Percentiles rank a stretch among this genome's conserved stretches.
These are phyloP conservation scores for Cryptotis parvus DNA, from an alignment of 2,113 vertebrate species.

Conservation along the genomic window DNA sequence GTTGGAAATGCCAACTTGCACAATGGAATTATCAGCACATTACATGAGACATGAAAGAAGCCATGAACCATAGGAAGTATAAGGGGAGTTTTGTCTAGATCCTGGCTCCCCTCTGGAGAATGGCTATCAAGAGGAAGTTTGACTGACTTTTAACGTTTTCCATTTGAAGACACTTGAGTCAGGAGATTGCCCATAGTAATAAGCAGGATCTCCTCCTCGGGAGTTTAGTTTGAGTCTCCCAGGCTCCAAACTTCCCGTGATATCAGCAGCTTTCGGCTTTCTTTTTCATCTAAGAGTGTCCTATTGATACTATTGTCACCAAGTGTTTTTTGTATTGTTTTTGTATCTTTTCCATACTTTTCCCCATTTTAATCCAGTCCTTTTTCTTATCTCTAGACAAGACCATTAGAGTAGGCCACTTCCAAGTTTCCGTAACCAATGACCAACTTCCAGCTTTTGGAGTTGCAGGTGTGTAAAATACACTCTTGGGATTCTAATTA, in stretches of 20 bases:
- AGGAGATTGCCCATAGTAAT: neutral
- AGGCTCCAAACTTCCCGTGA: neutral
- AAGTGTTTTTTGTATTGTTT: neutral
- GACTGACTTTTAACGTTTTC: neutral
- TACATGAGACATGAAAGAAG: slow-evolving; percentile 59
- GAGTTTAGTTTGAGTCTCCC: neutral
- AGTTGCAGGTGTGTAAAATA: neutral
- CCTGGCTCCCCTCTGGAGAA: neutral
- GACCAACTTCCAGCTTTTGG: neutral
- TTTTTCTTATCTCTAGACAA: too few species aligned
- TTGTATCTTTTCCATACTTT: neutral
- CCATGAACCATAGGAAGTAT: neutral
- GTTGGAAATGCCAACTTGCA: slow-evolving; percentile 69
- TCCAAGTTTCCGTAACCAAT: neutral
- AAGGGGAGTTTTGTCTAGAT: neutral
- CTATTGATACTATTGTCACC: too few species aligned
- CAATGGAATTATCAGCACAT: slow-evolving; percentile 73
- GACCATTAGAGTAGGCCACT: neutral
- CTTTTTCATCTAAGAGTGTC: neutral
- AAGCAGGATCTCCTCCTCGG: neutral
- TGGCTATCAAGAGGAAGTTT: neutral
- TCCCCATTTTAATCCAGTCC: too few species aligned
- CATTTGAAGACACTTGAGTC: neutral
- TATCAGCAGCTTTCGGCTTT: neutral
- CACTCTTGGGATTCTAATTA: neutral